Conservation (phyloP, 2,113 vertebrate genomes). For the Hippolais icterina region DNA sequence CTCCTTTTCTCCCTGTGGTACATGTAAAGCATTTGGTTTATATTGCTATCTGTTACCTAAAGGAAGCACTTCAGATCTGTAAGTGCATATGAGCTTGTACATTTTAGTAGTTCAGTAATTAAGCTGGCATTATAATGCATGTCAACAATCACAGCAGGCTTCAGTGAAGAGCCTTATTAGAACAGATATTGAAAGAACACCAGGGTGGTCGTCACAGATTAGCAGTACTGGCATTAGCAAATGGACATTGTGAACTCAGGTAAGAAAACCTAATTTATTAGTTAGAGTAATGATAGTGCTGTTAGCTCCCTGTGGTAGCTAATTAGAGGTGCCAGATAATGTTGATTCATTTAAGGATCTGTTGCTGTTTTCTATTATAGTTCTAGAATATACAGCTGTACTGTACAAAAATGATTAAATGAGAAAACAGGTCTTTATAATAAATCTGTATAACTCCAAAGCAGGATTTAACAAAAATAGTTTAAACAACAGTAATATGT, state of each 20-base stretch:
- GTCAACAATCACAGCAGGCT: background rate
- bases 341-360: background rate
- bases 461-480: background rate
- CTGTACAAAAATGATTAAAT: background rate
- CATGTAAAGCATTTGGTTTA: background rate
- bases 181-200: background rate
- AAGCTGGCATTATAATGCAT: background rate
- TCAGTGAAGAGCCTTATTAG: background rate
- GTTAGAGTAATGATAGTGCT: slow-evolving; percentile 9
- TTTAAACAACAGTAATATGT: background rate
- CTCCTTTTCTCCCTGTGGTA: background rate
- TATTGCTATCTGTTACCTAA: background rate
- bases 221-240: background rate
- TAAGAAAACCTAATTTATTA: background rate
- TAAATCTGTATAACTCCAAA: background rate
- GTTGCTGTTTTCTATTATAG: background rate
- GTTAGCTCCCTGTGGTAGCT: background rate
- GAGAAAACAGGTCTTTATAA: background rate
- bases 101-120: background rate
- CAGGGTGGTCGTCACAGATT: background rate
- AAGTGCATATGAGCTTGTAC: background rate
- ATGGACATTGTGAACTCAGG: background rate
- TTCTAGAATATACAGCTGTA: background rate
- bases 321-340: slow-evolving; percentile 6
- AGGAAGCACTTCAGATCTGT: background rate